Conservation (phyloP, 2,797 vertebrate genomes). For the Acrossocheilus fasciatus region DNA sequence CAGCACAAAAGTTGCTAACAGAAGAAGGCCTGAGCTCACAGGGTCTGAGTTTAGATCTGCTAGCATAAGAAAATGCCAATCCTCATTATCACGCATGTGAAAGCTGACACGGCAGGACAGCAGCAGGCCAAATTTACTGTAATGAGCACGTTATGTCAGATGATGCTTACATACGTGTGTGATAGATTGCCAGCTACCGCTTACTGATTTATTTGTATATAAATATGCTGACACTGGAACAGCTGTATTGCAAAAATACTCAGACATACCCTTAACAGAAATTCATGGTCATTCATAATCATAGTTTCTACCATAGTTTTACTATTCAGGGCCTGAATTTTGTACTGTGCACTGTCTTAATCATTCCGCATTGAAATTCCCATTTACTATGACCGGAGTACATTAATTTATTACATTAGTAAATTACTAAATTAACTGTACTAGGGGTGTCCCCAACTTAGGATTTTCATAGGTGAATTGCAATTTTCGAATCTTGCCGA, state of each 20-base stretch:
- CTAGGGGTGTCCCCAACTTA: neutral
- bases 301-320: slow-evolving; percentile 5
- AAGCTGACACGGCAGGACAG: slow-evolving; percentile 59
- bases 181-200: slow-evolving; percentile 1
- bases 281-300: neutral
- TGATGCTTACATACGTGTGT: slow-evolving; percentile 18
- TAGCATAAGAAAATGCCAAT: slow-evolving; percentile 61
- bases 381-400: too few species aligned
- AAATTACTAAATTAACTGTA: neutral
- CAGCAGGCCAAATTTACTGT: slow-evolving; percentile 46
- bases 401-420: neutral
- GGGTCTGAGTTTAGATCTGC: slow-evolving; percentile 57
- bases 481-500: too few species aligned
- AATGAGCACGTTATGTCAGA: slow-evolving; percentile 47
- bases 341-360: neutral
- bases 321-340: neutral
- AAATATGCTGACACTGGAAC: slow-evolving; percentile 25
- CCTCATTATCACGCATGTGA: slow-evolving; percentile 56
- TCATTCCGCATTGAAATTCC: neutral
- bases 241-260: slow-evolving; percentile 16
- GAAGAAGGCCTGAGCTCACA: slow-evolving; percentile 47
- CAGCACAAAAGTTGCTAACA: slow-evolving; percentile 62
- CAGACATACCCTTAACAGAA: neutral
- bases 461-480: too few species aligned
- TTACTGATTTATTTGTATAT: slow-evolving; percentile 33